A percentile compares a stretch with the other conserved stretches of the same genome.
Evolutionary conservation across 2,888 invertebrate genomes (phyloP).

Genomic region (Aleiodes testaceus): DNA sequence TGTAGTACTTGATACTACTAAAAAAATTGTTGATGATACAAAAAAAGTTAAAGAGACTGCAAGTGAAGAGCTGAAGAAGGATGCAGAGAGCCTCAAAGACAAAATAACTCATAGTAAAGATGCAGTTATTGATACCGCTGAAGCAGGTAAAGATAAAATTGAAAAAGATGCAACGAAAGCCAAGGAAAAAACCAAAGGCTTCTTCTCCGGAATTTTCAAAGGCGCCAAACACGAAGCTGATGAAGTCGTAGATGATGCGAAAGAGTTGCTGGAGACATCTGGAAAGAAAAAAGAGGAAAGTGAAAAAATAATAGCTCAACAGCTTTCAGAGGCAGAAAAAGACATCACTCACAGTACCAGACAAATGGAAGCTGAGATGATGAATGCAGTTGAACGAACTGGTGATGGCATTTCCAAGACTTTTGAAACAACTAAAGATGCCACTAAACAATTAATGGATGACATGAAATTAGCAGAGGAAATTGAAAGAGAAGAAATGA

Average conservation of each 20-base stretch:
- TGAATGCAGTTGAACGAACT: conserved; percentile 48
- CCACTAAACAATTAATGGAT: conserved; percentile 49
- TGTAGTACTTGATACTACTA: conserved; percentile 47
- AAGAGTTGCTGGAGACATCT: conserved; percentile 46
- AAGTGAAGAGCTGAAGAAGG: conserved; percentile 37
- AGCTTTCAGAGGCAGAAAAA: conserved; percentile 43
- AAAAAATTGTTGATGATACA: conserved; percentile 37
- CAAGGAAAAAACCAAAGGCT: conserved; percentile 51
- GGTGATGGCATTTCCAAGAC: conserved; percentile 48
- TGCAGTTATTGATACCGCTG: conserved; percentile 37
- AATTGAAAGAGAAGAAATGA: conserved; percentile 44
- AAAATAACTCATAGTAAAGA: conserved; percentile 41
- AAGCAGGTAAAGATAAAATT: conserved; percentile 54
- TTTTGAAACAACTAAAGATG: conserved; percentile 47
- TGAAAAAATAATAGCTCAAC: conserved; percentile 26
- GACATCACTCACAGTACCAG: conserved; percentile 46
- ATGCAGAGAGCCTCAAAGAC: conserved; percentile 42
- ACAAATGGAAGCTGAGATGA: conserved; percentile 28
- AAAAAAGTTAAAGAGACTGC: conserved; percentile 34
- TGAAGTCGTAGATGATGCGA: conserved; percentile 44
- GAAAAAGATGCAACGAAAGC: conserved; percentile 62
- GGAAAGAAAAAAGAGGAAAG: conserved; percentile 43
- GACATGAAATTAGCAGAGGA: conserved; percentile 50
- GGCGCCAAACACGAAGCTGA: conserved; percentile 43
- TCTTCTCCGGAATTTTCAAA: conserved; percentile 55